phyloP scores from a whole-genome alignment of 2,797 vertebrate species.

The Lagodon rhomboides region DNA sequence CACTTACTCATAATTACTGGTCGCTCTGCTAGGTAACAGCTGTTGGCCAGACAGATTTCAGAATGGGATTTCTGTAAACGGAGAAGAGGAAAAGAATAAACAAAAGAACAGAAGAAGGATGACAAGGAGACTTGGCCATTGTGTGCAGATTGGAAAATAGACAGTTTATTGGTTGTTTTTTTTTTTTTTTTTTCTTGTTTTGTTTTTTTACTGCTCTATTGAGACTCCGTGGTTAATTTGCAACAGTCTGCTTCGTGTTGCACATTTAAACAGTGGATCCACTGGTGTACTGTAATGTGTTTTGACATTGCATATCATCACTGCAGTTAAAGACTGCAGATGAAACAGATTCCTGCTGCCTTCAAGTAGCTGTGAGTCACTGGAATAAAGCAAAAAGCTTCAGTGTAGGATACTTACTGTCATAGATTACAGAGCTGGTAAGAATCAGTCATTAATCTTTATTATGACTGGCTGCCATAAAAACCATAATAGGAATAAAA shows the following conservation, averaged over 20 bases:
- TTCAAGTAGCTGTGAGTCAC: neutral
- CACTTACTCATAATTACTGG: constrained; percentile 79
- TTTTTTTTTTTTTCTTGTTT: no score
- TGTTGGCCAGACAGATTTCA: constrained; percentile 65
- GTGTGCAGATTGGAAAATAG: constrained; percentile 11
- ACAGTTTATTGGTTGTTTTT: neutral
- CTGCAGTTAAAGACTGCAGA: neutral
- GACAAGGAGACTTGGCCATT: neutral
- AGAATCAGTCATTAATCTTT: neutral
- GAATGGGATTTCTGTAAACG: constrained; percentile 41
- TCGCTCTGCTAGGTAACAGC: constrained; percentile 78
- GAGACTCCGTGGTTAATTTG: neutral
- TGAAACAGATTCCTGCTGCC: neutral
- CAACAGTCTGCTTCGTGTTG: neutral
- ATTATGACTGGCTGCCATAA: neutral
- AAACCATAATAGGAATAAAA: neutral
- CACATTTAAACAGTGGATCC: neutral
- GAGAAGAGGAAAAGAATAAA: constrained; percentile 14
- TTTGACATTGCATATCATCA: neutral
- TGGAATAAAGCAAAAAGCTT: neutral
- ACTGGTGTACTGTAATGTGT: neutral
- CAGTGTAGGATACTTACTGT: neutral
- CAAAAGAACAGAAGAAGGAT: constrained; percentile 3
- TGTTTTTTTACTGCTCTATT: neutral
- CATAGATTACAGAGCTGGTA: neutral